Base-by-base conservation (phyloP, 30 jellyfish, hydroid and myxozoan genomes). In the Cassiopea andromeda region DNA sequence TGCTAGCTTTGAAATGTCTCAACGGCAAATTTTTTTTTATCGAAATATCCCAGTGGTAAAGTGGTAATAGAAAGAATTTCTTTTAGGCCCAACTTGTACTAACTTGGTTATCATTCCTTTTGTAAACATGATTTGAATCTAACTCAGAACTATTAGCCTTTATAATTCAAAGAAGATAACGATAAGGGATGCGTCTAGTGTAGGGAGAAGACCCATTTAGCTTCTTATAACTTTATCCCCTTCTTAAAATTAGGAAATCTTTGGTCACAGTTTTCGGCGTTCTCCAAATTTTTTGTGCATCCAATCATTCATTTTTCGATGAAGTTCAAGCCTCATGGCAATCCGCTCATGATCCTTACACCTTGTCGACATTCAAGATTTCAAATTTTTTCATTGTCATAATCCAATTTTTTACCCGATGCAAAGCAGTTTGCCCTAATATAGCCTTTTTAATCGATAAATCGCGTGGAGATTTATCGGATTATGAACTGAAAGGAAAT, bases 401-500 rank as follows among this genome's bases (percentile, higher is more conserved):
- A 64, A 64, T 64, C 73, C 73, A 64, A 64, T 64, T 64, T 64
- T 27, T 27, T 27, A 14, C 73, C 6, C 73, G 15, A 9, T 64
- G 73, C 73, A 64, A 64, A 64, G 73, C 73, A 64, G 6, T 27
- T 64, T 64, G 43, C 15, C 27, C 43, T 14, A 5, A 5, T 5
- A 64, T 64, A 14, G 27, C 83, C 46, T 46, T 66, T 60, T n/a
- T 14, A 59, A 49, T 43, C 27, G 78, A 80, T 80, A 12, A 80
- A 67, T 80, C 88, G 54, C 67, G 61, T 80, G 44, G n/a, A 17
- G 38, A 13, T n/a, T 80, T 5, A 80, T 80, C 80, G 78, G 88
- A 58, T 80, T 60, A 50, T 44, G 43, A 58, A 75, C 8, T 38
- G 14, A 54, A 58, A 75, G 83, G 83, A 75, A 75, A 75, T 72